These are phyloP conservation scores for Drosophila nr. perissopoda DNA, from an alignment of 2,888 invertebrate species.

Conservation along the genomic window DNA sequence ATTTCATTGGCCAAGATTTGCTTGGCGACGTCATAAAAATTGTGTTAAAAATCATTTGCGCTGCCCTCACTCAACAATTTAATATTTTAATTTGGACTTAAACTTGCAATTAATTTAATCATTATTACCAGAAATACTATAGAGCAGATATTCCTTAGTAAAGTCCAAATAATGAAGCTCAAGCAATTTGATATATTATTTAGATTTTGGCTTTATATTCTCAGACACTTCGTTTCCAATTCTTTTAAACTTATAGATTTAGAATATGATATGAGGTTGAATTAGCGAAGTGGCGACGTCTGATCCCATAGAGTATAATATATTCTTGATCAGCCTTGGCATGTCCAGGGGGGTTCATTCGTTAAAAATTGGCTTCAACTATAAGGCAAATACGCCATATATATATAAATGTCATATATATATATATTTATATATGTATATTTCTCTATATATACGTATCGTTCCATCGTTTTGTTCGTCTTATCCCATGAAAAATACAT, in stretches of 20 bases:
- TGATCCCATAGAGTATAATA: not conserved
- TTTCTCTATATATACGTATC: constrained; percentile 9
- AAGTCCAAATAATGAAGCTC: not conserved
- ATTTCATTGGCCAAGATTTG: constrained; percentile 6
- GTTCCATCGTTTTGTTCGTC: constrained; percentile 32
- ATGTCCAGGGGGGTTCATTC: not conserved
- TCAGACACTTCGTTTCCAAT: not conserved
- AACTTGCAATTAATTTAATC: not conserved
- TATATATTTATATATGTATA: not conserved
- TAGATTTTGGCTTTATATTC: not conserved
- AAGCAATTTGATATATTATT: not conserved
- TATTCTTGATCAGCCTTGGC: not conserved
- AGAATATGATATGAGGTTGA: not conserved
- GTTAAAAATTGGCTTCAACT: not conserved
- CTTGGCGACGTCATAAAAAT: not conserved
- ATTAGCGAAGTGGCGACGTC: not conserved
- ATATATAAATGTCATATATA: not conserved
- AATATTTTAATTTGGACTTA: not conserved
- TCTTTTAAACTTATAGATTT: not conserved
- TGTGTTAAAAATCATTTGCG: not conserved
- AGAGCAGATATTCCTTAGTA: not conserved
- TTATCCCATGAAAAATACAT: constrained; percentile 47
- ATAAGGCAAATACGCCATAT: not conserved
- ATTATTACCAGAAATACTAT: not conserved
- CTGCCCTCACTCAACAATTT: not conserved